phyloP scores from a whole-genome alignment of 2,888 invertebrate species.

The Xestia sexstrigata region DNA sequence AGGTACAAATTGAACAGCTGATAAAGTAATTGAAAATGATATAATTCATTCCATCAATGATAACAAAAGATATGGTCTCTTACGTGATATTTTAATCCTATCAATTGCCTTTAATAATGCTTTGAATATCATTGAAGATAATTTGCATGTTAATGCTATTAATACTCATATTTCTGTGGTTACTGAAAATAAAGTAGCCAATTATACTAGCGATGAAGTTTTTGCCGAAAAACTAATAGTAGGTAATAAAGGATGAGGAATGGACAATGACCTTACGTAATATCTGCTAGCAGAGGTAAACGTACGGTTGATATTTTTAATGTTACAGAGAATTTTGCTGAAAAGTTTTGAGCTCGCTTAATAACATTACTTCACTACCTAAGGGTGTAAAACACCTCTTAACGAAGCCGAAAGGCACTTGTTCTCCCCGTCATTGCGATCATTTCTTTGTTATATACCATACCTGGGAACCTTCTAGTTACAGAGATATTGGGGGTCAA shows the following conservation, averaged over 20 bases:
- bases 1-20: neutral
- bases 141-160: slow-evolving; percentile 13
- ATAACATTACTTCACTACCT: too few species aligned
- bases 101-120: neutral
- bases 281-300: slow-evolving; percentile 4
- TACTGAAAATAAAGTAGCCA: neutral
- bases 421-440: too few species aligned
- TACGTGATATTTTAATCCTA: neutral
- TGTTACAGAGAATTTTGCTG: neutral
- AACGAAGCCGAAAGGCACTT: too few species aligned
- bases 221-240: slow-evolving; percentile 5
- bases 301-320: neutral
- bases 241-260: neutral
- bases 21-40: slow-evolving; percentile 11
- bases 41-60: slow-evolving; percentile 4
- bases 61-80: neutral
- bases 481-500: too few species aligned
- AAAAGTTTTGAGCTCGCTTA: neutral
- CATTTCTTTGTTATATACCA: too few species aligned
- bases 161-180: neutral
- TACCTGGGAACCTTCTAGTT: too few species aligned
- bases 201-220: neutral
- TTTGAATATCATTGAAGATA: neutral
- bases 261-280: neutral
- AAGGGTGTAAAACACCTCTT: too few species aligned